Evolutionary conservation across 1,140 invertebrate species (phyloP).

Genomic region (Drosophila pseudoananassae): DNA sequence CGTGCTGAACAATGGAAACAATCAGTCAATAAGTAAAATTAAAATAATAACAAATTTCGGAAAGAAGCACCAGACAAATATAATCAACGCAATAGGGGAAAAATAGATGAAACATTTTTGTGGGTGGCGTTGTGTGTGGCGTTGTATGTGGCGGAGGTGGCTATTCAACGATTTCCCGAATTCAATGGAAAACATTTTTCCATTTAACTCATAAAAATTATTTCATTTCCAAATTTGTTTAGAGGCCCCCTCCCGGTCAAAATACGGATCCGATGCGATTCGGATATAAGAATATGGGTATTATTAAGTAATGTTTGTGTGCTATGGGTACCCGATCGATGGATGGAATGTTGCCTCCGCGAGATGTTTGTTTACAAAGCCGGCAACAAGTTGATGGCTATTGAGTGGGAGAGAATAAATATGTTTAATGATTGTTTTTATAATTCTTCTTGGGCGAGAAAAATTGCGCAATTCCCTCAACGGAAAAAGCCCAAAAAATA

Average conservation of each 20-base stretch:
- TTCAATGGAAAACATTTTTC: constrained; percentile 66
- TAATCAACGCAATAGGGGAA: constrained; percentile 27
- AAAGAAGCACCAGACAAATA: constrained; percentile 51
- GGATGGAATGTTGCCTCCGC: constrained; percentile 26
- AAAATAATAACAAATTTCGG: constrained; percentile 76
- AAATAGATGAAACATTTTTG: not conserved
- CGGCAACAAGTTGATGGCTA: constrained; percentile 75
- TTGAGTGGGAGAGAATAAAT: constrained; percentile 47
- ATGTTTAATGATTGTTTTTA: constrained; percentile 79
- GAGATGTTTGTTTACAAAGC: constrained; percentile 65
- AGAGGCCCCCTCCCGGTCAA: constrained; percentile 8
- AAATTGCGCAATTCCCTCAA: constrained; percentile 65
- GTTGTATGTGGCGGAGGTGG: no score
- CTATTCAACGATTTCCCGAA: not conserved
- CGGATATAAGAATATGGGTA: constrained; percentile 37
- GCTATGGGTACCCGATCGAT: constrained; percentile 11
- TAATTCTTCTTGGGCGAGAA: constrained; percentile 50
- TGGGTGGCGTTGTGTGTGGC: not conserved
- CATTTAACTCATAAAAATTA: constrained; percentile 76
- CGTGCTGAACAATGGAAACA: constrained; percentile 36
- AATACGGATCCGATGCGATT: constrained; percentile 25
- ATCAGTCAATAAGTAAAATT: constrained; percentile 75
- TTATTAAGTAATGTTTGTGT: constrained; percentile 64
- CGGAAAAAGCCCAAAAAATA: constrained; percentile 48
- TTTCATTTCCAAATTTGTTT: constrained; percentile 45